Evolutionary conservation across 2,888 invertebrate species (phyloP).

Genomic region (Patella caerulea): DNA sequence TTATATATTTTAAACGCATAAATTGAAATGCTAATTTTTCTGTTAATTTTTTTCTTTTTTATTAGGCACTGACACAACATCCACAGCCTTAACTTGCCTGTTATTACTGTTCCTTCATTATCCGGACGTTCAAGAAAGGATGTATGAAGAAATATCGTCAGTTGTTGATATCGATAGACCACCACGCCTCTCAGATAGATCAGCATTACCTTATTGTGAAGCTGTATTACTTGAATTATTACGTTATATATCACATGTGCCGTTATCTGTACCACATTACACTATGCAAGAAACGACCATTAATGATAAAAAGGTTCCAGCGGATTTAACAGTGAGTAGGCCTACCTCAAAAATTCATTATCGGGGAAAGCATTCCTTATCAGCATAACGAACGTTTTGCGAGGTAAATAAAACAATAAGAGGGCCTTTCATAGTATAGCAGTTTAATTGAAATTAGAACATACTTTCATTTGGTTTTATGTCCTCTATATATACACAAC

Average conservation of each 20-base stretch:
- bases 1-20: no score
- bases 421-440: no score
- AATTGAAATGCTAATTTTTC: no score
- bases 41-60: not conserved
- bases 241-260: conserved; percentile 55
- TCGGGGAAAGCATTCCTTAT: no score
- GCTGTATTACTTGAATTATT: conserved; percentile 43
- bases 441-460: not conserved
- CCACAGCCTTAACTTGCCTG: conserved; percentile 58
- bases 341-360: not conserved
- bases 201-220: conserved; percentile 45
- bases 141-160: conserved; percentile 51
- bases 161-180: conserved; percentile 36
- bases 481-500: not conserved
- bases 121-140: conserved; percentile 51
- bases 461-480: conserved; percentile 31
- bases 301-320: conserved; percentile 45
- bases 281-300: conserved; percentile 51
- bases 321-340: conserved; percentile 49
- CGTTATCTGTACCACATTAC: conserved; percentile 57
- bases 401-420: no score
- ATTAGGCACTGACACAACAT: conserved; percentile 64
- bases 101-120: conserved; percentile 53
- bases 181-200: conserved; percentile 43
- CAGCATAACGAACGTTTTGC: no score